Percentiles rank a stretch among this genome's conserved stretches.
These are phyloP conservation scores for Pristionchus entomophagus DNA, from an alignment of 2,888 invertebrate species.

Conservation along the genomic window DNA sequence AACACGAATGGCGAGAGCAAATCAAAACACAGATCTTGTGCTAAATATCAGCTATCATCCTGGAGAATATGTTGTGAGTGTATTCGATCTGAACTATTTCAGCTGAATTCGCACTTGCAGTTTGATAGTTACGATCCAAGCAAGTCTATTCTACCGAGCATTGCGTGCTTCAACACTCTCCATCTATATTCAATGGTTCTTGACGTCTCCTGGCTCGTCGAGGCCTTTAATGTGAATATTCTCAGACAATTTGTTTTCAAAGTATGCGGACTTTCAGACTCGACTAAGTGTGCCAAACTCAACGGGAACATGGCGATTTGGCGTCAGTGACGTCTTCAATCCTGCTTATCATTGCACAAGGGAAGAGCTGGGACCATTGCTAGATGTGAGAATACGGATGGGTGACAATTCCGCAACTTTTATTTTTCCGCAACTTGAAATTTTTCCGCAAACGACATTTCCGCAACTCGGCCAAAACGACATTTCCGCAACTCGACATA, in stretches of 20 bases:
- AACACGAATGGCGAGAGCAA: not conserved
- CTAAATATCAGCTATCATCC: not conserved
- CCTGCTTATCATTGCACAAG: not conserved
- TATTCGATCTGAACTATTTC: too few species aligned
- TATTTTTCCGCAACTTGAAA: too few species aligned
- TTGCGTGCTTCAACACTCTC: not conserved
- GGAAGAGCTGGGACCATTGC: not conserved
- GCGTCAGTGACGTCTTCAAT: not conserved
- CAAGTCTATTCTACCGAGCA: not conserved
- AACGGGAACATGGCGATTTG: not conserved
- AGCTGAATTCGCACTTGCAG: too few species aligned
- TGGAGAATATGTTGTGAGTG: not conserved
- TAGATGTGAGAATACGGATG: not conserved
- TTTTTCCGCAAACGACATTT: too few species aligned
- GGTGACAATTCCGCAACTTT: too few species aligned
- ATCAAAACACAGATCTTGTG: not conserved
- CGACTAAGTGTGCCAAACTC: not conserved
- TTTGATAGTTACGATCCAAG: not conserved
- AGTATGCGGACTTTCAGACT: not conserved
- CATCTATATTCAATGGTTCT: not conserved
- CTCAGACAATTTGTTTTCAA: too few species aligned
- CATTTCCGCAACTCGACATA: too few species aligned
- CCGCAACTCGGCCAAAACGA: too few species aligned
- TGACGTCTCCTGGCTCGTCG: not conserved
- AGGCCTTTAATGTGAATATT: not conserved